Base-by-base conservation (phyloP, 37 sponge, comb jelly and placozoan species). In the Diacarnus erythraeanus region DNA sequence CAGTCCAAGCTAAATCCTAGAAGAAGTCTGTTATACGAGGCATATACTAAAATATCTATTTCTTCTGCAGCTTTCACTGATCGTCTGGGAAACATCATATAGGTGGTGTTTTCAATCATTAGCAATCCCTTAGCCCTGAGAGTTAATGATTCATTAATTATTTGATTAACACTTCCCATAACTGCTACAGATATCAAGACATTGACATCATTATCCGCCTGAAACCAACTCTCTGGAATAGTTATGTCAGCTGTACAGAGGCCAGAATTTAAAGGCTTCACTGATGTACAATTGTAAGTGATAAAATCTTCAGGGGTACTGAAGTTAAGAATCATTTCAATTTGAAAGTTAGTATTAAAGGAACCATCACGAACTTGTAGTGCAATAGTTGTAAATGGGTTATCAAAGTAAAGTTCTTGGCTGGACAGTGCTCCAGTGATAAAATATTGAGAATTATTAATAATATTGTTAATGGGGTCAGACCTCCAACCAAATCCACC, bases 1-100 rank as follows among this genome's bases (percentile, higher is more conserved):
- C 81, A 81, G 73, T 72, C 71, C 5, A 81, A n/a, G 63, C 71
- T 72, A 43, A 72, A 81, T 10, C 73, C 57, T 12, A 57, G 15
- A 20, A 81, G 63, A 3, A 59, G 63, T 12, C 1, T 58, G 31
- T 71, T 40, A 10, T 42, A 81, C 41, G 63, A 57, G 12, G 81
- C 72, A 39, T 81, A 81, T 4, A 81, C 43, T 1, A 42, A 63
- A 59, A 81, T 59, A 9, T 25, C 4, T 27, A 80, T 10, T 17
- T 59, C 59, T 57, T 84, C 77, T 18, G n/a, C 41, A 15, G 77
- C 34, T 26, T 5, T 15, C 29, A 84, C 42, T 57, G 84, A 25
- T 20, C 38, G 59, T 5, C 15, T 54, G 39, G 84, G 84, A 1
- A 77, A 29, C 2, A 58, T 23, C 77, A 69, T 68, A 25, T 64